phyloP scores from a whole-genome alignment of 2,797 vertebrate species.

The Tiaroga cobitis region DNA sequence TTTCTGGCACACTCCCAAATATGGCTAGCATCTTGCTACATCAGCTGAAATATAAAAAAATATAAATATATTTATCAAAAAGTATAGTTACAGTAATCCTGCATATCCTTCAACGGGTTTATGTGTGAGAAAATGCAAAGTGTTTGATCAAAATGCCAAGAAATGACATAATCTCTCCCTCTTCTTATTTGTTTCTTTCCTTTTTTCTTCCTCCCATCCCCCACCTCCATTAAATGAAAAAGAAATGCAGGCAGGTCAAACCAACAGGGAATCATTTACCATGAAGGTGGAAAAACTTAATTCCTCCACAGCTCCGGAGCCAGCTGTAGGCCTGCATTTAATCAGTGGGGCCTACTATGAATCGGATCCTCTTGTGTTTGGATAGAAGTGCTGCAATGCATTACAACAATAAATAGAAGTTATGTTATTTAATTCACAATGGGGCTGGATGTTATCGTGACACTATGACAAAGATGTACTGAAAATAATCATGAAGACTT shows the following conservation, averaged over 20 bases:
- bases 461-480: background rate
- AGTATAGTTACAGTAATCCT: background rate
- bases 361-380: background rate
- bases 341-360: background rate
- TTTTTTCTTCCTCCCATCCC: slow-evolving; percentile 19
- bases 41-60: slow-evolving; percentile 63
- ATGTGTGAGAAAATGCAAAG: background rate
- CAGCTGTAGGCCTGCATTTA: background rate
- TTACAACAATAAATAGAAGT: background rate
- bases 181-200: slow-evolving; percentile 36
- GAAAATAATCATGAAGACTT: background rate
- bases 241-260: background rate
- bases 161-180: slow-evolving; percentile 39
- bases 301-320: background rate
- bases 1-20: slow-evolving; percentile 66
- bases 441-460: background rate
- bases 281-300: background rate
- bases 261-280: background rate
- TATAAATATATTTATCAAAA: background rate
- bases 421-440: background rate
- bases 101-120: background rate
- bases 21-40: slow-evolving; percentile 66
- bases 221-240: background rate
- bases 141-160: slow-evolving; percentile 12
- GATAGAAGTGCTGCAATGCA: background rate